Evolutionary conservation across 2,888 invertebrate genomes (phyloP).

Genomic region (Dyspetes luteomarginatus): DNA sequence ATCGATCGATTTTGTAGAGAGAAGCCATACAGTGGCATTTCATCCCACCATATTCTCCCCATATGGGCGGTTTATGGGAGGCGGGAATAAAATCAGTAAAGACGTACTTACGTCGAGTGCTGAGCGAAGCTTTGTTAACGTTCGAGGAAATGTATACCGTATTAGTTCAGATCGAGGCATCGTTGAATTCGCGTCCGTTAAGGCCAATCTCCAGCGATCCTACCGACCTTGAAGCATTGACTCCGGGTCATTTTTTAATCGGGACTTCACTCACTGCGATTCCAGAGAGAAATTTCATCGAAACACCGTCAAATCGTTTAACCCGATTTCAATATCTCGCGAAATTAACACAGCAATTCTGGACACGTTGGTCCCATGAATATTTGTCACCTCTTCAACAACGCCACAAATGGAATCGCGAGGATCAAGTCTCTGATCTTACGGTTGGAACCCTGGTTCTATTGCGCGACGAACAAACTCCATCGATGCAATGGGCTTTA

Average conservation of each 20-base stretch:
- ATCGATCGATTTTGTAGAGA: conserved; percentile 1
- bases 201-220: conserved; percentile 59
- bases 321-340: conserved; percentile 29
- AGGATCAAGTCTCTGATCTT: conserved; percentile 4
- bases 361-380: conserved; percentile 16
- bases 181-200: conserved; percentile 65
- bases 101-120: conserved; percentile 63
- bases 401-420: conserved; percentile 63
- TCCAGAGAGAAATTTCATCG: background rate
- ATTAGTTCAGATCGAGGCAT: conserved; percentile 66
- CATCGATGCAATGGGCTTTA: conserved; percentile 58
- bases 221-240: conserved; percentile 65
- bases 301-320: conserved; percentile 3
- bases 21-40: conserved; percentile 57
- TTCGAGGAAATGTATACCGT: conserved; percentile 68
- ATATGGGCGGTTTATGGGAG: conserved; percentile 71
- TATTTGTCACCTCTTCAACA: conserved; percentile 24
- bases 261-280: conserved; percentile 61
- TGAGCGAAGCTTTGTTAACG: conserved; percentile 47
- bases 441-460: conserved; percentile 28
- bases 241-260: conserved; percentile 75
- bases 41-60: conserved; percentile 53
- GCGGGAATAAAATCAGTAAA: conserved; percentile 71
- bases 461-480: conserved; percentile 57
- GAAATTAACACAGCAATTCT: conserved; percentile 18